Base-by-base conservation (phyloP, 2,113 vertebrate genomes). In the Genyomyrus donnyi region DNA sequence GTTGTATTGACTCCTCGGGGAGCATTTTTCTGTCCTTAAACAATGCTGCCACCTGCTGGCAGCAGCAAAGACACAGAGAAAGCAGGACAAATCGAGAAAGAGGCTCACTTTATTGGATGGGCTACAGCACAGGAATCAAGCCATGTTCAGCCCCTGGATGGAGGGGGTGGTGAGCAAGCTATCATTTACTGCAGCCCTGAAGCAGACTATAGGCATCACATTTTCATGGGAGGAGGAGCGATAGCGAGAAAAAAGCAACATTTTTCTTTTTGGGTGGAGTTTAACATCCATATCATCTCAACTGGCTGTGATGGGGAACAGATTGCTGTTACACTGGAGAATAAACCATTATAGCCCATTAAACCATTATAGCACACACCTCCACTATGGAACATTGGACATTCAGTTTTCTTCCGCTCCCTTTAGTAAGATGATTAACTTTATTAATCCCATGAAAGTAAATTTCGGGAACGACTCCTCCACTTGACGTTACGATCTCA, bases 91-190 rank as follows among this genome's bases (percentile, higher is more conserved):
- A 45, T 9, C 2, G 19, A 19, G 48, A 31, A 6, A 31, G 27
- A 39, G 0, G 19, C 15, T 31, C 85, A 49, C 35, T 88, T 56
- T 90, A 85, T 52, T 52, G 15, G n/a, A 85, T 2, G 84, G 24
- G 85, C 91, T 91, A 85, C 92, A 93, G 89, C 90, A 92, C 88
- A 91, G 93, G 94, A 91, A 93, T 96, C 96, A 95, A 93, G 92
- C 91, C 91, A 13, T 89, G 89, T 91, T 93, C 94, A 93, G 92
- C 90, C 94, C 90, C 95, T 92, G 90, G 89, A 74, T n/a, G 21
- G 46, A 94, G 94, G 95, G 95, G 95, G 95, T 96, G 90, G 88
- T 94, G 94, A 95, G 92, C 88, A 84, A 4, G 93, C 90, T 93
- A 89, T 96, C 95, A 96, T 90, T 93, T 77, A 88, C 93, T 95